A percentile compares a stretch with the other conserved stretches of the same genome.
Evolutionary conservation across 1,140 invertebrate species (phyloP).

Genomic region (Lepidostoma basale): DNA sequence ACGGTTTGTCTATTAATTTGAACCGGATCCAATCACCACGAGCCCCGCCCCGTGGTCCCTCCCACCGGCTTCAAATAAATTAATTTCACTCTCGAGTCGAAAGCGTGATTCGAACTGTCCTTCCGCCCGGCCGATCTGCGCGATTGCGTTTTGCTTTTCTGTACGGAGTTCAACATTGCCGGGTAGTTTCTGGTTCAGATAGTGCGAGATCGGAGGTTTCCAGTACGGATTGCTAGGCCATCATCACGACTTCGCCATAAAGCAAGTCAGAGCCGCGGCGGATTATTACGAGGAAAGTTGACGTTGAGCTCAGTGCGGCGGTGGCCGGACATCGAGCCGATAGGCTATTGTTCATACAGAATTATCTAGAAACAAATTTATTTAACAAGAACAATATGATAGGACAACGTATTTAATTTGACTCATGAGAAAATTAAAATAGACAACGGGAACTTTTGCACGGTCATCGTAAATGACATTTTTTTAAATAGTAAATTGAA

Average conservation of each 20-base stretch:
- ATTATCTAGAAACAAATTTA: no score
- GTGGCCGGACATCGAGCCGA: neutral
- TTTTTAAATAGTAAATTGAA: no score
- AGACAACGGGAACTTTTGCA: no score
- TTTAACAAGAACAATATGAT: no score
- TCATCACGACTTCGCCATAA: constrained; percentile 15
- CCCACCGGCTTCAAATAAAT: neutral
- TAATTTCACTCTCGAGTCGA: neutral
- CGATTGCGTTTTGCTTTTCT: neutral
- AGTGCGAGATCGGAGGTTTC: neutral
- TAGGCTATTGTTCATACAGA: no score
- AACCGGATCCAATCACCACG: neutral
- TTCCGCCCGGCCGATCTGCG: neutral
- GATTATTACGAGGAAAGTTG: constrained; percentile 5
- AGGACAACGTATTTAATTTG: no score
- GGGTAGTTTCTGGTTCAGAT: neutral
- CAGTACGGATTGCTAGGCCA: neutral
- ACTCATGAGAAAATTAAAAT: no score
- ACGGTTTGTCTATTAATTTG: neutral
- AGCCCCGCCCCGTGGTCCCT: constrained; percentile 1
- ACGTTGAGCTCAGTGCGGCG: neutral
- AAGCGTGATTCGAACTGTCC: neutral
- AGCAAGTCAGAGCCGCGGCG: neutral
- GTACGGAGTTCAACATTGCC: neutral
- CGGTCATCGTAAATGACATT: no score